Evolutionary conservation across 2,888 invertebrate genomes (phyloP).

Genomic region (Drosophila robusta): DNA sequence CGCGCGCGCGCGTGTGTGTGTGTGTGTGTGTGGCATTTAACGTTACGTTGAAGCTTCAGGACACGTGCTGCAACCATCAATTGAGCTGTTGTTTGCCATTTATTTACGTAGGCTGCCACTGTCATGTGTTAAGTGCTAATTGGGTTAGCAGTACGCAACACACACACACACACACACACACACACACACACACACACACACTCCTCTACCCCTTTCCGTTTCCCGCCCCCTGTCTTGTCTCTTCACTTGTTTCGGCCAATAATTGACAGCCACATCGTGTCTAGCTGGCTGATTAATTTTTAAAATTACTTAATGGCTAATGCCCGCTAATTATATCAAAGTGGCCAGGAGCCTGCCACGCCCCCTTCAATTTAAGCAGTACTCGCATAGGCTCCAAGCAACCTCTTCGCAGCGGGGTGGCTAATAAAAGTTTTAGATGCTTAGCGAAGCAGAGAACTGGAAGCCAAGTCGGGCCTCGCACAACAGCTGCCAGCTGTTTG

Average conservation of each 20-base stretch:
- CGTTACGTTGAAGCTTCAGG: slow-evolving; percentile 57
- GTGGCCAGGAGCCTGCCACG: slow-evolving; percentile 34
- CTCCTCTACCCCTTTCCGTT: not conserved
- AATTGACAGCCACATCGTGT: slow-evolving; percentile 36
- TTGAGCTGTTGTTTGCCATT: slow-evolving; percentile 75
- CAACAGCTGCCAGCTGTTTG: slow-evolving; percentile 47
- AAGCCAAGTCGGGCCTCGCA: slow-evolving; percentile 26
- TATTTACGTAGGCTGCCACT: slow-evolving; percentile 68
- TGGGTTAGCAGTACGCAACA: slow-evolving; percentile 63
- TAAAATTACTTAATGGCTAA: slow-evolving; percentile 70
- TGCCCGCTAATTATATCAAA: slow-evolving; percentile 68
- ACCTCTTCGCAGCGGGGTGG: slow-evolving; percentile 4
- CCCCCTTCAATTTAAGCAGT: not conserved
- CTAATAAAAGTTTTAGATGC: slow-evolving; percentile 76
- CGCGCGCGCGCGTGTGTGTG: not conserved
- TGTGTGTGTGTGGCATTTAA: slow-evolving; percentile 39
- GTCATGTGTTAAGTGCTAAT: slow-evolving; percentile 78
- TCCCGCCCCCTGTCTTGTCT: slow-evolving; percentile 16
- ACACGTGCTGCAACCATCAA: slow-evolving; percentile 75
- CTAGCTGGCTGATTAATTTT: slow-evolving; percentile 68
- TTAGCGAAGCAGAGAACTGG: slow-evolving; percentile 35
- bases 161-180: no score
- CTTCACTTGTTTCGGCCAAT: slow-evolving; percentile 42
- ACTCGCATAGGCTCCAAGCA: slow-evolving; percentile 3
- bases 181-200: not conserved